phyloP scores from a whole-genome alignment of 2,797 vertebrate genomes.

The Taenioides sp. region DNA sequence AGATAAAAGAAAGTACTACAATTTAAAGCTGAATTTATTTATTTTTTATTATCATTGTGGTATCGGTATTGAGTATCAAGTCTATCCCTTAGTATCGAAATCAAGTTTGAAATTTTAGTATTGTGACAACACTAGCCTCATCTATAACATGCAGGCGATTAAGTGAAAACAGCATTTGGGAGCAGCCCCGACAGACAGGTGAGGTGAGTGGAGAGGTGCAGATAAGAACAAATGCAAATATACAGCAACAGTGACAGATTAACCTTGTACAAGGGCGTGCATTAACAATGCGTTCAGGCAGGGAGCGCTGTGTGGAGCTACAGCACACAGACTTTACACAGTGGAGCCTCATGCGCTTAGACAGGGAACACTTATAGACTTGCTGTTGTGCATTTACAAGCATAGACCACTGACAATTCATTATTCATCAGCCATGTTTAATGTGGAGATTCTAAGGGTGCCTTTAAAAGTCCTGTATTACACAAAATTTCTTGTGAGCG shows the following conservation, averaged over 20 bases:
- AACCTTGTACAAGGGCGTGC: constrained; percentile 82
- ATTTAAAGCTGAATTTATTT: too few relatives aligned
- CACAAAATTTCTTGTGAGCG: too few relatives aligned
- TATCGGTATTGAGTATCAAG: too few relatives aligned
- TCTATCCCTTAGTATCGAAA: too few relatives aligned
- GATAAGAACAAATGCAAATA: constrained; percentile 85
- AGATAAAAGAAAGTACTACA: too few relatives aligned
- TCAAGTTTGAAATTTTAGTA: too few relatives aligned
- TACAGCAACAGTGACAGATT: constrained; percentile 81
- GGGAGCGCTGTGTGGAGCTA: constrained; percentile 49
- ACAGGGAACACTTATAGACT: not conserved
- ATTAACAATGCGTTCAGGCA: constrained; percentile 55
- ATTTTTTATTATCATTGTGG: too few relatives aligned
- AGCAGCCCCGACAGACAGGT: constrained; percentile 60
- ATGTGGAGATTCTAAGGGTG: not conserved
- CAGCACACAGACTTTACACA: constrained; percentile 31
- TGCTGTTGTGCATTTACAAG: constrained; percentile 8
- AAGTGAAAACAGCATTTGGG: constrained; percentile 66
- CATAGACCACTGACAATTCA: constrained; percentile 24
- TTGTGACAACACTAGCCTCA: constrained; percentile 38
- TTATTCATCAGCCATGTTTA: constrained; percentile 31
- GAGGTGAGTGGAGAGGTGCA: constrained; percentile 74
- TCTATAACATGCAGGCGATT: constrained; percentile 80
- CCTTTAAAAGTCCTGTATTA: not conserved
- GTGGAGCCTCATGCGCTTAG: constrained; percentile 8